Evolutionary conservation across 2,113 vertebrate genomes (phyloP).

Genomic region (Sylvilagus bachmani): DNA sequence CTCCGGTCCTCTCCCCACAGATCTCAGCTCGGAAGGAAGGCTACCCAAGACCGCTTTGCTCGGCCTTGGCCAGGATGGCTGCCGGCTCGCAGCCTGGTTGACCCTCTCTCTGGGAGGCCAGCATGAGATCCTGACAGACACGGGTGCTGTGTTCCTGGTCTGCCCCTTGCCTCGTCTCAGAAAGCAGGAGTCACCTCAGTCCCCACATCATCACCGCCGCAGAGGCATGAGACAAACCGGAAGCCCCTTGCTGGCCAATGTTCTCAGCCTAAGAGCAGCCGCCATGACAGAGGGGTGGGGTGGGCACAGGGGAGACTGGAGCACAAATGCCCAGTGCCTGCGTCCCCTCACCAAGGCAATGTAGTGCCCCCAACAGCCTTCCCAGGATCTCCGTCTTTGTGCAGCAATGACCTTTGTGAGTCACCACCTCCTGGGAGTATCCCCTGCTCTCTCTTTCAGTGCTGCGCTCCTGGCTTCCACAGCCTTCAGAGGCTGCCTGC

Average conservation of each 20-base stretch:
- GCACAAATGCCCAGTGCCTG: neutral
- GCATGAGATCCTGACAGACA: neutral
- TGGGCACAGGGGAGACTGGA: neutral
- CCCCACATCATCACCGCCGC: neutral
- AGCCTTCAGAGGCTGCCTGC: constrained; percentile 25
- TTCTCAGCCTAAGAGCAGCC: neutral
- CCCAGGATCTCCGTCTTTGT: neutral
- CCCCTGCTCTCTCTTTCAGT: neutral
- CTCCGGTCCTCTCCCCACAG: neutral
- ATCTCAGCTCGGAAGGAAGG: constrained; percentile 19
- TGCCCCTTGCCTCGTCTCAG: neutral
- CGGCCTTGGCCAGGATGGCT: neutral
- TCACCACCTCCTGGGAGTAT: neutral
- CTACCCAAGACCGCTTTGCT: neutral
- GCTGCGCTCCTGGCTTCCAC: neutral
- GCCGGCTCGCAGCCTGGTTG: constrained; percentile 19
- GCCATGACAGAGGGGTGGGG: too few species aligned
- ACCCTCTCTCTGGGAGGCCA: neutral
- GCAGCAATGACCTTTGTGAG: neutral
- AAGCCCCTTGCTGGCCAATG: neutral
- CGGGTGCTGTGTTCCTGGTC: neutral
- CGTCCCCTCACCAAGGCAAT: neutral
- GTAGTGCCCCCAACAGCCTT: neutral
- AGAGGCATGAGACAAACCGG: neutral
- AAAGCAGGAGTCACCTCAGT: neutral